Conservation (phyloP, 2,797 vertebrate genomes). For the Acanthiza pusilla region DNA sequence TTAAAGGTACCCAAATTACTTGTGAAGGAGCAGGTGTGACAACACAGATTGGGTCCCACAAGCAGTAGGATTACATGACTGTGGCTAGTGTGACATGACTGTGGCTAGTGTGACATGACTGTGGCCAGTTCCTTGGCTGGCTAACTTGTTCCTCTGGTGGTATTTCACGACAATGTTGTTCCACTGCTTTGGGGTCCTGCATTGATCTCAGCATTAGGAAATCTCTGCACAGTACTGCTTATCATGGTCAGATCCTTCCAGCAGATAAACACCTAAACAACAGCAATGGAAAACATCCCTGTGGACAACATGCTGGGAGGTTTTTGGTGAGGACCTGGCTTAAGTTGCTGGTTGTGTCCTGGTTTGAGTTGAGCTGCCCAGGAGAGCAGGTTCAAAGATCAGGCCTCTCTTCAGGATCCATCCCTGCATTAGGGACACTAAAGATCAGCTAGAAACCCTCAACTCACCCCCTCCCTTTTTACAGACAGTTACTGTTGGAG, state of each 20-base stretch:
- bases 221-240: neutral
- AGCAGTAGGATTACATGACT: neutral
- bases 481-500: neutral
- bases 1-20: neutral
- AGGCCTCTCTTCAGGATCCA: neutral
- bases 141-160: neutral
- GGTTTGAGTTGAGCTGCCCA: neutral
- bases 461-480: neutral
- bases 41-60: neutral
- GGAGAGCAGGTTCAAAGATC: neutral
- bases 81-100: neutral
- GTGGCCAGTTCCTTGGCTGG: neutral
- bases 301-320: rapidly evolving
- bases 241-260: neutral
- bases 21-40: neutral
- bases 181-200: neutral
- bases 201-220: neutral
- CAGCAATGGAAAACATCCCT: neutral
- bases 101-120: neutral
- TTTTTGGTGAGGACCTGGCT: neutral
- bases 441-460: neutral
- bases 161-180: neutral
- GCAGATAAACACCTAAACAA: neutral
- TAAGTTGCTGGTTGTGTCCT: neutral
- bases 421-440: rapidly evolving